Evolutionary conservation across 2,888 invertebrate genomes (phyloP), one percentile per base, ranked within the genome.

Genomic region (Dyspetes luteomarginatus): DNA sequence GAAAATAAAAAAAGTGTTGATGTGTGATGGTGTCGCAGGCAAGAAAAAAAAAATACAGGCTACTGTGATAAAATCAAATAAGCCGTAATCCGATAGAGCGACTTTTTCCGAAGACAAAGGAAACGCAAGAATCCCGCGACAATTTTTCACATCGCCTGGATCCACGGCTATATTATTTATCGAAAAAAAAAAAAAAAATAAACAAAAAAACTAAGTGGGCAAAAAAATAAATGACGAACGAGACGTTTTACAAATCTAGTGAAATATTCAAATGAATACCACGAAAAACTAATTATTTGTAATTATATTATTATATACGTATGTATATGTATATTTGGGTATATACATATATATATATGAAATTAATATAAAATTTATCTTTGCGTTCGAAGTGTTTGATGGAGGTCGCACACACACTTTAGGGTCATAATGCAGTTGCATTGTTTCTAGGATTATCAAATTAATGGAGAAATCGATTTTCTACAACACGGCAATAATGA

Each of bases 41-140:
- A 82, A 76, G 85, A 85, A 82, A 85, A 82, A 84, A 88, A 58
- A 73, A 67, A 58, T 56, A 62, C 85, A 86, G 86, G 88, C 88
- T 90, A 87, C 91, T 91, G 91, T 91, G 91, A 91, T 91, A 91
- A 89, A 90, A 88, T 88, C 86, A 85, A 86, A 84, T 86, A 85
- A 85, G 83, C 71, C 83, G 86, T 83, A 75, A 84, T 82, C 43
- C 41, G 82, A 83, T 82, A 73, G 74, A 85, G 85, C 83, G 84
- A 83, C 82, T 81, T 85, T 81, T 48, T 36, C 36, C 3, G 48
- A 28, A 2, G 19, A 78, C 82, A 48, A 24, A 78, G 82, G 36
- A 9, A 62, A 76, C 75, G 67, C 71, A 55, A 52, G 45, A 55
- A 58, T 72, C 45, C 71, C 52, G 71, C 69, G 36, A 60, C 43